These are phyloP conservation scores for Leptocoma aspasia DNA, from an alignment of 2,113 vertebrate species.

Conservation along the genomic window DNA sequence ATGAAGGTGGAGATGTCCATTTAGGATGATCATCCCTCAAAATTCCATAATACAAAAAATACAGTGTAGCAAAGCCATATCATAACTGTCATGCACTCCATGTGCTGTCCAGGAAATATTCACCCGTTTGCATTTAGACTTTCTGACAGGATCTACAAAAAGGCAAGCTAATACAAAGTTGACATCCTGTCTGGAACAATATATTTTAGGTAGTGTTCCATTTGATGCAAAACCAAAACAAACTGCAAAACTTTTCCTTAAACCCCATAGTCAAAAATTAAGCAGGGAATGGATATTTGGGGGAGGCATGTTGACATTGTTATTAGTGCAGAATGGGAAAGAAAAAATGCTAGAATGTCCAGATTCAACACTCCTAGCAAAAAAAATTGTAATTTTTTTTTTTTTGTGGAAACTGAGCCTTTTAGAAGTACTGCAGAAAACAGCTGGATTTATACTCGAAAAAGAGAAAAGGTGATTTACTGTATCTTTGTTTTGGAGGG, in stretches of 20 bases:
- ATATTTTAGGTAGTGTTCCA: not conserved
- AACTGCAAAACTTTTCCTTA: not conserved
- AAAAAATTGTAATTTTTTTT: not conserved
- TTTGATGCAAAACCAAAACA: not conserved
- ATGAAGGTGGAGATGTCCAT: not conserved
- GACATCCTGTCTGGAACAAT: not conserved
- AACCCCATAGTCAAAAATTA: not conserved
- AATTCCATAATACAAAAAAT: not conserved
- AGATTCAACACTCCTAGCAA: not conserved
- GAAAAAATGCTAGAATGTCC: not conserved
- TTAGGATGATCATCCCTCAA: not conserved
- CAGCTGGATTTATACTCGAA: not conserved
- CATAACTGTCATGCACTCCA: not conserved
- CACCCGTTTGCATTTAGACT: not conserved
- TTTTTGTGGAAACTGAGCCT: not conserved
- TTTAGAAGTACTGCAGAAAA: not conserved
- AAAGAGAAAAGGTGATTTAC: constrained; percentile 39
- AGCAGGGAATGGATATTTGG: not conserved
- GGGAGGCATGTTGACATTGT: not conserved
- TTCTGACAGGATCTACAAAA: not conserved
- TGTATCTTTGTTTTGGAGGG: constrained; percentile 47
- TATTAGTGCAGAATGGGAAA: not conserved
- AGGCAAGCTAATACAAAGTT: not conserved
- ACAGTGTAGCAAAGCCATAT: not conserved
- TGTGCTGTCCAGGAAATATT: not conserved